Evolutionary conservation across 2,888 invertebrate species (phyloP).

Genomic region (Norana najaformis): DNA sequence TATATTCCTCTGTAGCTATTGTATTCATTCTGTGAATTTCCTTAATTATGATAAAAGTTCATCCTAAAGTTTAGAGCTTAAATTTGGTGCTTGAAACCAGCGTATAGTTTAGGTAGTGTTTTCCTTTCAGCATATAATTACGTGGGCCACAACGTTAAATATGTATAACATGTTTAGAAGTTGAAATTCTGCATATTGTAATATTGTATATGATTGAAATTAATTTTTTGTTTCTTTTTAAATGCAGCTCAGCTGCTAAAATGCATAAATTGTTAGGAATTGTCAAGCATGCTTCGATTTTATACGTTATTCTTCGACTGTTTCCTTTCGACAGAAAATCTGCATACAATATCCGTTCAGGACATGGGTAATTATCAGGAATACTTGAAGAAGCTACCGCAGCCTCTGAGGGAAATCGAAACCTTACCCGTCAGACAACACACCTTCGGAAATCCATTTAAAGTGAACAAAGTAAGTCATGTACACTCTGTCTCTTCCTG

Average conservation of each 20-base stretch:
- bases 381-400: conserved; percentile 89
- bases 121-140: neutral
- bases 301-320: neutral
- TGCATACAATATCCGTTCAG: conserved; percentile 91
- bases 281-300: neutral
- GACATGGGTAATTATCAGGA: conserved; percentile 99
- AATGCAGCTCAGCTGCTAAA: neutral
- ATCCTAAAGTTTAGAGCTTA: neutral
- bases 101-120: neutral
- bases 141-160: neutral
- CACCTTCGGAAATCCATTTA: conserved; percentile 99
- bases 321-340: conserved; percentile 71
- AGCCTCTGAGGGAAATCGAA: conserved; percentile 90
- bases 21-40: neutral
- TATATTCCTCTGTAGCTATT: neutral
- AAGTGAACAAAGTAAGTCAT: conserved; percentile 83
- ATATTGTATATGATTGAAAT: too few species aligned
- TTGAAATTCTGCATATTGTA: too few species aligned
- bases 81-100: too few species aligned
- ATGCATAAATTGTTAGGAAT: neutral
- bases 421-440: conserved; percentile 91
- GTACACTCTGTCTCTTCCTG: too few species aligned
- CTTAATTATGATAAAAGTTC: neutral
- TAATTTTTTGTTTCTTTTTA: neutral
- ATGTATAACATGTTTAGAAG: neutral